phyloP scores from a whole-genome alignment of 2,888 invertebrate species.

The Hypselothyrea guttata region DNA sequence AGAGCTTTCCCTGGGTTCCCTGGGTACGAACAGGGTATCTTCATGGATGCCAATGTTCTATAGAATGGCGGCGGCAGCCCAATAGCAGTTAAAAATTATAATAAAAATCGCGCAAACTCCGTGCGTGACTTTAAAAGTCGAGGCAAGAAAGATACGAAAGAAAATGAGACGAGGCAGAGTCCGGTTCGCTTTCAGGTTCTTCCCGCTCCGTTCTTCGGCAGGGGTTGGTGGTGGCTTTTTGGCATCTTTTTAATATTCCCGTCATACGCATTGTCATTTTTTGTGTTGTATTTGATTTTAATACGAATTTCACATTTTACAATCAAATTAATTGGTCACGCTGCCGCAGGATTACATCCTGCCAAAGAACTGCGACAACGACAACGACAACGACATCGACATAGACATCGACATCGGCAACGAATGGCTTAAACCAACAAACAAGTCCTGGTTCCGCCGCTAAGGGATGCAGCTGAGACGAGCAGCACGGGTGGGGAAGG shows the following conservation, averaged over 20 bases:
- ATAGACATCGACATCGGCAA: too few relatives aligned
- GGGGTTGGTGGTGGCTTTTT: slow-evolving; percentile 45
- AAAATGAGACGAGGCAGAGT: slow-evolving; percentile 3
- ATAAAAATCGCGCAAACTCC: slow-evolving; percentile 77
- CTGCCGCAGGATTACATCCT: slow-evolving; percentile 78
- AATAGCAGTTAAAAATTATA: slow-evolving; percentile 70
- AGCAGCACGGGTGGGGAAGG: neutral
- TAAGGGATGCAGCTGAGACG: slow-evolving; percentile 61
- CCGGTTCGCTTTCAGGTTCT: slow-evolving; percentile 6
- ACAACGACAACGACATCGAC: too few relatives aligned
- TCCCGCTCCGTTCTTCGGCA: neutral
- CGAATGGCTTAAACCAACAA: slow-evolving; percentile 65
- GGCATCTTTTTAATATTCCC: slow-evolving; percentile 77
- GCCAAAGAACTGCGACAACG: slow-evolving; percentile 36
- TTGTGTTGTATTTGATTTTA: slow-evolving; percentile 80
- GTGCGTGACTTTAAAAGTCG: slow-evolving; percentile 69
- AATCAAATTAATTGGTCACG: slow-evolving; percentile 83
- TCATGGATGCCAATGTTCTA: slow-evolving; percentile 19
- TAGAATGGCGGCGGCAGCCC: slow-evolving; percentile 65
- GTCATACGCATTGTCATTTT: slow-evolving; percentile 75
- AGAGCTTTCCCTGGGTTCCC: too few relatives aligned
- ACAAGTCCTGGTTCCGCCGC: slow-evolving; percentile 34
- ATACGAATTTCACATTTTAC: slow-evolving; percentile 82
- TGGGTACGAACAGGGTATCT: slow-evolving; percentile 15
- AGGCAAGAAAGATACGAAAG: slow-evolving; percentile 23